A percentile compares a stretch with the other conserved stretches of the same genome.
These are phyloP conservation scores for Chamaedrilus cognettii DNA, from an alignment of 2,888 invertebrate species.

Conservation along the genomic window DNA sequence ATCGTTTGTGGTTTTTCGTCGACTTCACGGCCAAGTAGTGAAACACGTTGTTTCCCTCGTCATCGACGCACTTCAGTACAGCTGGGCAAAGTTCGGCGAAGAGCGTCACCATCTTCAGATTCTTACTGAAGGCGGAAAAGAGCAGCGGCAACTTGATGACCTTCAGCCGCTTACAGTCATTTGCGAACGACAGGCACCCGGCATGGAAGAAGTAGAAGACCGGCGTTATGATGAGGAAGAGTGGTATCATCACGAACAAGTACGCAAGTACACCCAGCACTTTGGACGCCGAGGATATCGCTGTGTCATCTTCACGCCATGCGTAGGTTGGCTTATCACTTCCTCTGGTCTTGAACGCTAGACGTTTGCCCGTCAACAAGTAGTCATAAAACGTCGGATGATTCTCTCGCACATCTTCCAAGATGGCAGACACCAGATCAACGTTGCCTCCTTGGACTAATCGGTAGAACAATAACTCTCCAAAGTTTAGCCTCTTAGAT, in stretches of 20 bases:
- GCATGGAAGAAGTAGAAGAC: not conserved
- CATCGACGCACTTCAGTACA: not conserved
- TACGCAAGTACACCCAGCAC: too few relatives aligned
- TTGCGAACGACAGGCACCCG: not conserved
- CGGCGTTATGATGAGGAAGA: not conserved
- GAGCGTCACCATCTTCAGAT: not conserved
- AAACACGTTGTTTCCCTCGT: not conserved
- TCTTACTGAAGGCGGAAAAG: not conserved
- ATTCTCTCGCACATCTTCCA: not conserved
- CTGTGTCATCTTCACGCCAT: too few relatives aligned
- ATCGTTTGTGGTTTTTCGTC: not conserved
- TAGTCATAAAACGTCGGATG: not conserved
- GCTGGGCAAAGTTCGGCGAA: not conserved
- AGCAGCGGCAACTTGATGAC: not conserved
- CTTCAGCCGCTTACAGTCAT: not conserved
- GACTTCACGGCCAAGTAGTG: not conserved
- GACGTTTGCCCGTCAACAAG: not conserved
- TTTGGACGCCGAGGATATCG: too few relatives aligned
- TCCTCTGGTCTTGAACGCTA: too few relatives aligned
- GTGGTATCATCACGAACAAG: not conserved
- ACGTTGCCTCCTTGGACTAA: conserved; percentile 3
- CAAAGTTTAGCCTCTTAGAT: not conserved
- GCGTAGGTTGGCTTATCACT: too few relatives aligned
- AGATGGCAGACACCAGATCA: not conserved
- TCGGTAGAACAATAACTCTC: not conserved